Evolutionary conservation across 2,797 vertebrate species (phyloP), one percentile per base, ranked within the genome.

Genomic region (Spondyliosoma cantharus): DNA sequence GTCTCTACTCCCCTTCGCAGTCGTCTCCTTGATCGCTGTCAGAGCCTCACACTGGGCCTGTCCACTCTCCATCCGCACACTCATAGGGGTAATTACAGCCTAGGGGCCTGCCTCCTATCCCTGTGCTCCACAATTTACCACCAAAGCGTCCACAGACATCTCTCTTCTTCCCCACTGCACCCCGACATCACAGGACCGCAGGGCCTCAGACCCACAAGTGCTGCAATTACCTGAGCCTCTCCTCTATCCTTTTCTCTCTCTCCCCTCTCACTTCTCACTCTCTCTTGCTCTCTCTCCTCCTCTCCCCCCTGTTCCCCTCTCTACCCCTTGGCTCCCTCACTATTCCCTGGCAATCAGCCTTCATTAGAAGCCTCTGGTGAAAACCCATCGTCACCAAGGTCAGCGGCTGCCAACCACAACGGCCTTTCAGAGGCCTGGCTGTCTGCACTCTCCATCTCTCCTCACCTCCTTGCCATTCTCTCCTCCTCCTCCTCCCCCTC

Each of bases 361-460:
- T 95, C 94, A 96, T 95, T 95, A 95, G 93, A 93, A 93, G 90
- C 88, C 93, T 93, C 93, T 95, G 90, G 92, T 93, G 93, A 92
- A 94, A 94, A 94, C 83, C 91, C 92, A 90, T 94, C 90, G 89
- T 90, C 93, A 89, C 92, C 94, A 95, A 95, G 95, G 95, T 96
- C 95, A 95, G 92, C 80, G 70, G 70, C 93, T 92, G 91, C 93
- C 92, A 91, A 92, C 91, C 91, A 92, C 91, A 85, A 72, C 88
- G 83, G 90, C 92, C 93, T 92, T 93, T 94, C 86, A 93, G 84
- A 89, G 89, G 81, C 90, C 81, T 48, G 71, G 74, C 88, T 92
- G 89, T 93, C 90, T 93, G 75, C 80, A 76, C 87, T 88, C 89
- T 84, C 76, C 83, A 62, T 87, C 87, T 91, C 88, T 88, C 83